Evolutionary conservation across 2,888 invertebrate species (phyloP).

Genomic region (Spodoptera picta): DNA sequence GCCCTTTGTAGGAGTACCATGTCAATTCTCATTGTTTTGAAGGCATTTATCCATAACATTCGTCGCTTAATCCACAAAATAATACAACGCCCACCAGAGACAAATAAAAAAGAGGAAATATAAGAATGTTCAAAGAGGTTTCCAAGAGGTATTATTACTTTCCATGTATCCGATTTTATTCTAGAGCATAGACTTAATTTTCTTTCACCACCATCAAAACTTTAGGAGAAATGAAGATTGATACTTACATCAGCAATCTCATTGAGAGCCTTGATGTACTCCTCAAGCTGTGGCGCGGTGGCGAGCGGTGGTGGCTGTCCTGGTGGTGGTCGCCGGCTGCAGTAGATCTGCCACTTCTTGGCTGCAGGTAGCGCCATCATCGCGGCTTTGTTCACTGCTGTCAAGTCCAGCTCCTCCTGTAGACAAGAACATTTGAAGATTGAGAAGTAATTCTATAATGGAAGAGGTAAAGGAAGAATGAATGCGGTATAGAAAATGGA

Average conservation of each 20-base stretch:
- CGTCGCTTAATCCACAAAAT: too few species aligned
- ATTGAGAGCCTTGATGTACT: slow-evolving; percentile 96
- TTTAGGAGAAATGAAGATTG: background rate
- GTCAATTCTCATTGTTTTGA: too few species aligned
- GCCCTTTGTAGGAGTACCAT: too few species aligned
- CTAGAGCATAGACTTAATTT: too few species aligned
- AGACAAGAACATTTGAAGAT: slow-evolving; percentile 50
- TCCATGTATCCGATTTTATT: too few species aligned
- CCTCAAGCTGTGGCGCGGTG: slow-evolving; percentile 95
- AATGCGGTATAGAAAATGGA: too few species aligned
- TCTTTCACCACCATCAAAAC: background rate
- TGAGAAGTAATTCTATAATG: background rate
- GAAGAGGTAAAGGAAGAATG: background rate
- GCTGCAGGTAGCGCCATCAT: slow-evolving; percentile 97
- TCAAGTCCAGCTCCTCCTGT: slow-evolving; percentile 97
- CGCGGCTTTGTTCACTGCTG: slow-evolving; percentile 97
- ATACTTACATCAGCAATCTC: slow-evolving; percentile 92
- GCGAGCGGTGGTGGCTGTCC: slow-evolving; percentile 82
- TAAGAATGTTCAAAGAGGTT: too few species aligned
- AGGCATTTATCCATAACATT: too few species aligned
- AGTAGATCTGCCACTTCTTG: slow-evolving; percentile 99
- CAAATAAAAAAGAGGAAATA: too few species aligned
- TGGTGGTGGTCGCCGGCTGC: slow-evolving; percentile 93
- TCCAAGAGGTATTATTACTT: too few species aligned
- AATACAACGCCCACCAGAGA: too few species aligned